phyloP scores from a whole-genome alignment of 1,140 invertebrate genomes.

The Sminthurides bifidus region DNA sequence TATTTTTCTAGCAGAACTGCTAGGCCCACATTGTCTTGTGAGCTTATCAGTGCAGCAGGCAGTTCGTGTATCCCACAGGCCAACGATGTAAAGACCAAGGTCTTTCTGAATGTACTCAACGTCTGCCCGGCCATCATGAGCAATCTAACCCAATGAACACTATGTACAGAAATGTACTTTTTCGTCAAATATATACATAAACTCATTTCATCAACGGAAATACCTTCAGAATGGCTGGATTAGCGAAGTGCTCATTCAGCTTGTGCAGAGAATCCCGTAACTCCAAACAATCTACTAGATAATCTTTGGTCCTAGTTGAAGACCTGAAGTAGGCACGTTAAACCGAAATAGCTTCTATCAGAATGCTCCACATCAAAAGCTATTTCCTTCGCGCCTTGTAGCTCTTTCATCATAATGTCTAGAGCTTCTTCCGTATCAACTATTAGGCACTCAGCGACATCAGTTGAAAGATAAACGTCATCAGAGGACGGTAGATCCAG shows the following conservation, averaged over 20 bases:
- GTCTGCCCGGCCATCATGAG: too few relatives aligned
- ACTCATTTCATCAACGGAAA: slow-evolving; percentile 4
- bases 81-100: slow-evolving; percentile 86
- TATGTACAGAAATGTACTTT: too few relatives aligned
- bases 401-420: slow-evolving; percentile 49
- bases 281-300: slow-evolving; percentile 74
- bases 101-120: slow-evolving; percentile 91
- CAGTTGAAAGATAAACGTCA: slow-evolving; percentile 35
- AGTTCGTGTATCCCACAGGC: slow-evolving; percentile 68
- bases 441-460: background rate
- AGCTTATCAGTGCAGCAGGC: slow-evolving; percentile 10
- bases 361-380: slow-evolving; percentile 75
- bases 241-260: slow-evolving; percentile 83
- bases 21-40: slow-evolving; percentile 42
- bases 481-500: slow-evolving; percentile 40
- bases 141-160: slow-evolving; percentile 65
- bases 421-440: slow-evolving; percentile 52
- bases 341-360: slow-evolving; percentile 67
- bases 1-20: slow-evolving; percentile 69
- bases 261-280: slow-evolving; percentile 67
- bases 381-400: slow-evolving; percentile 55
- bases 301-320: slow-evolving; percentile 73
- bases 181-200: too few relatives aligned
- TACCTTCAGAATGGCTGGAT: slow-evolving; percentile 86
- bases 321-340: slow-evolving; percentile 91